Evolutionary conservation across 2,888 invertebrate species (phyloP).

Genomic region (Caprella mutica): DNA sequence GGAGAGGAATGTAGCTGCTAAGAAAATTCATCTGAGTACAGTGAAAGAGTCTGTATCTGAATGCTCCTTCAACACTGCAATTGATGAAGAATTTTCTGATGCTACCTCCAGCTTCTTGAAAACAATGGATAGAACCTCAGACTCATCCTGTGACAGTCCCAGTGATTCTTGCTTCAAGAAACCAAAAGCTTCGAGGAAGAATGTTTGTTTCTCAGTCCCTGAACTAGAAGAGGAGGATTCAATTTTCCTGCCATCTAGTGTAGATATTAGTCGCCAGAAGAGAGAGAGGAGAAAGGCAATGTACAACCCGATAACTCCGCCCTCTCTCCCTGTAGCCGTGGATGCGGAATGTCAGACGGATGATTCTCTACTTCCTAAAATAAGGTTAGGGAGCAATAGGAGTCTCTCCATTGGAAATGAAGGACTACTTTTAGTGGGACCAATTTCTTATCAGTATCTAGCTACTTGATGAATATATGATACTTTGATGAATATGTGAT

Average conservation of each 20-base stretch:
- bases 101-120: slow-evolving; percentile 1
- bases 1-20: background rate
- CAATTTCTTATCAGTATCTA: no score
- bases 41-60: background rate
- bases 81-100: slow-evolving; percentile 1
- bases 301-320: background rate
- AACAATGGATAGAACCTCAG: background rate
- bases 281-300: slow-evolving; percentile 5
- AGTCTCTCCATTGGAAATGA: no score
- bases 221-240: background rate
- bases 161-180: no score
- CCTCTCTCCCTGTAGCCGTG: background rate
- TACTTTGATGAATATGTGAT: no score
- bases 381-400: no score
- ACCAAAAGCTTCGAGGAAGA: background rate
- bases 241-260: background rate
- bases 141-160: background rate
- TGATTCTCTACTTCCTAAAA: slow-evolving; percentile 6
- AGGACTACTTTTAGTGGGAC: no score
- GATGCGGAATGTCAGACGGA: slow-evolving; percentile 21
- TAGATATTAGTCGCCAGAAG: background rate
- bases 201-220: background rate
- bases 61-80: background rate
- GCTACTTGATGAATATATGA: no score
- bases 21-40: no score